Evolutionary conservation across 2,113 vertebrate species (phyloP), one percentile per base, ranked within the genome.

Genomic region (Callocephalon fimbriatum): DNA sequence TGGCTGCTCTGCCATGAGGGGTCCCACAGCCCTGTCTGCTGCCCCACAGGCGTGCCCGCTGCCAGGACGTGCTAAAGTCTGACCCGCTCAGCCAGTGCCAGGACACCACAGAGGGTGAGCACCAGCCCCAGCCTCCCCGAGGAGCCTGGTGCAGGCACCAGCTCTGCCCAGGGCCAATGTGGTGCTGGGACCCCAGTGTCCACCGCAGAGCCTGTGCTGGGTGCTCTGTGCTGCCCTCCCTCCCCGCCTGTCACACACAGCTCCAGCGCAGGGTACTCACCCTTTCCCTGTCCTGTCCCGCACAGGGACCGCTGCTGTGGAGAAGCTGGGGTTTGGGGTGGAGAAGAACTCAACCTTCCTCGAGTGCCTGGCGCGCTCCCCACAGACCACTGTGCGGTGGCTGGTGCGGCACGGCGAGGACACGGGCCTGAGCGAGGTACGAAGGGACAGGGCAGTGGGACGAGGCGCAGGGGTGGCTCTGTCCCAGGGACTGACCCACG

Each of bases 281-380:
- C 12, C 8, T 63, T 86, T 15, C 22, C 12, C 20, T 70, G 29
- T n/a, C 35, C 35, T 2, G 1, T 20, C 15, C 53, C 38, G 1
- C 6, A 3, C 95, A 98, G 98, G 95, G 13, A 72, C 62, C 0
- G 50, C 94, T 15, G 92, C 92, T 0, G 38, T 56, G 44, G 97
- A 98, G 78, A 98, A 98, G 95, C 19, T 93, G 40, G 88, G 98
- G 56, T 99, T 98, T 22, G 99, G 98, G 0, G 98, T 99, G 51
- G 98, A 99, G 91, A 98, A 98, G 29, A 99, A 99, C 93, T 95
- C 99, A 16, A 98, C 98, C 17, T 99, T 99, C 95, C 97, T 99
- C 16, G 99, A 99, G 95, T 99, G 99, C 58, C 54, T 93, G 18
- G 84, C 98, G 1, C 96, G 72, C 29, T 99, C 98, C 5, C 95